Percentiles rank a stretch among this genome's conserved stretches.
Conservation (phyloP, 1,140 invertebrate genomes). For the Ceratoteleas bidentatus region DNA sequence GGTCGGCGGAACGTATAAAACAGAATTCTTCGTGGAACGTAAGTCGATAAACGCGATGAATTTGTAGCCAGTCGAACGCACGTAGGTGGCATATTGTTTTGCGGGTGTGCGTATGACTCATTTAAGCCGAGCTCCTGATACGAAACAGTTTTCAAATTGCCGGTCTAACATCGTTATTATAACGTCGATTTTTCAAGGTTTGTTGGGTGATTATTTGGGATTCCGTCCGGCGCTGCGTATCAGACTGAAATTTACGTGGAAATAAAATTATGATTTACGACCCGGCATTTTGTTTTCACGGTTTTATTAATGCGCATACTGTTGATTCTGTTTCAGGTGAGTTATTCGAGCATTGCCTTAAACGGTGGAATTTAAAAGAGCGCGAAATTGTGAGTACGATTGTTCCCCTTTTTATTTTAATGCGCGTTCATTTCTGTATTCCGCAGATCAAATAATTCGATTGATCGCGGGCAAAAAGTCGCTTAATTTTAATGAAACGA, state of each 20-base stretch:
- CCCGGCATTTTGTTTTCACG: neutral
- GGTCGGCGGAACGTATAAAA: neutral
- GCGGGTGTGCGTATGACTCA: no score
- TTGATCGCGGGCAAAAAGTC: neutral
- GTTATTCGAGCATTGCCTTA: conserved; percentile 7
- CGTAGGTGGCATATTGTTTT: no score
- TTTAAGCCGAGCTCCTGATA: no score
- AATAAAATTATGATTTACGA: no score
- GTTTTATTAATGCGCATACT: neutral
- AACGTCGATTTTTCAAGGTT: no score
- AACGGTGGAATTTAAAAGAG: neutral
- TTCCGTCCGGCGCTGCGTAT: no score
- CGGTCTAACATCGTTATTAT: no score
- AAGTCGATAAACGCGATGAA: neutral
- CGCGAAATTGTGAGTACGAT: conserved; percentile 4
- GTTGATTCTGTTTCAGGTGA: conserved; percentile 35
- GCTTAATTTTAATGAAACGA: neutral
- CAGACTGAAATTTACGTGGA: no score
- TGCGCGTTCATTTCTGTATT: neutral
- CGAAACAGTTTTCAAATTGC: no score
- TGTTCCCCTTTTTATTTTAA: neutral
- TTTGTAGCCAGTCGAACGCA: no score
- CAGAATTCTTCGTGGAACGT: conserved; percentile 2
- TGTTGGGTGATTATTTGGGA: no score
- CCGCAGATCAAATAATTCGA: neutral